phyloP scores from a whole-genome alignment of 2,888 invertebrate genomes.

The Chrysodeixis includens region DNA sequence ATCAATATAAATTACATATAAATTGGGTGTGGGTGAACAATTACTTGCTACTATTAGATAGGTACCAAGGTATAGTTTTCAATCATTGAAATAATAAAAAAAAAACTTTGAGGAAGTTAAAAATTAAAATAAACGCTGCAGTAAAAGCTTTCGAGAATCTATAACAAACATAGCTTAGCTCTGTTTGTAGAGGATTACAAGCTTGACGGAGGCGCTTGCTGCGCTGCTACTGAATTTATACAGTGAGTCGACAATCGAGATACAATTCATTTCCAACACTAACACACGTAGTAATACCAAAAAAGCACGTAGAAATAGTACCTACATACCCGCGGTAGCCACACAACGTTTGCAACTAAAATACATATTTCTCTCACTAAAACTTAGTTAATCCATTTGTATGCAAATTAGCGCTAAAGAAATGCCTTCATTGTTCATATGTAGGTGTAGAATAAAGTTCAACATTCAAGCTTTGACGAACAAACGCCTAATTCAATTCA shows the following conservation, averaged over 20 bases:
- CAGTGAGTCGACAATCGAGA: slow-evolving; percentile 39
- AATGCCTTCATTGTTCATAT: slow-evolving; percentile 52
- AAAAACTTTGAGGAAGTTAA: no score
- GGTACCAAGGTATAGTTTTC: no score
- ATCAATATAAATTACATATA: no score
- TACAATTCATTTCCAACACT: slow-evolving; percentile 19
- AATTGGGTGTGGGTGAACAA: no score
- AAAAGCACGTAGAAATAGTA: slow-evolving; percentile 1
- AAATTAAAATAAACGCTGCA: background rate
- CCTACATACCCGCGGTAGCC: slow-evolving; percentile 24
- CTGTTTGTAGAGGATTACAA: slow-evolving; percentile 19
- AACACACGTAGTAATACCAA: slow-evolving; percentile 16
- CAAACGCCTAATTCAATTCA: slow-evolving; percentile 62
- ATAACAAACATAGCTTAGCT: slow-evolving; percentile 11
- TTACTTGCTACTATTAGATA: no score
- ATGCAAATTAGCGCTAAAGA: slow-evolving; percentile 53
- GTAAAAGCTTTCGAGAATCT: background rate
- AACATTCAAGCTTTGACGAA: slow-evolving; percentile 49
- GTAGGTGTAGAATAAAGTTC: slow-evolving; percentile 52
- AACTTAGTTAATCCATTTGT: slow-evolving; percentile 50
- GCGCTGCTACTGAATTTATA: slow-evolving; percentile 65
- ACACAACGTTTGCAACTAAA: slow-evolving; percentile 30
- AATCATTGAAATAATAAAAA: no score
- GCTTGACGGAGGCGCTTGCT: slow-evolving; percentile 55
- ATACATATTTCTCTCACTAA: slow-evolving; percentile 46